Evolutionary conservation across 2,113 vertebrate genomes (phyloP).

Genomic region (Silurus meridionalis): DNA sequence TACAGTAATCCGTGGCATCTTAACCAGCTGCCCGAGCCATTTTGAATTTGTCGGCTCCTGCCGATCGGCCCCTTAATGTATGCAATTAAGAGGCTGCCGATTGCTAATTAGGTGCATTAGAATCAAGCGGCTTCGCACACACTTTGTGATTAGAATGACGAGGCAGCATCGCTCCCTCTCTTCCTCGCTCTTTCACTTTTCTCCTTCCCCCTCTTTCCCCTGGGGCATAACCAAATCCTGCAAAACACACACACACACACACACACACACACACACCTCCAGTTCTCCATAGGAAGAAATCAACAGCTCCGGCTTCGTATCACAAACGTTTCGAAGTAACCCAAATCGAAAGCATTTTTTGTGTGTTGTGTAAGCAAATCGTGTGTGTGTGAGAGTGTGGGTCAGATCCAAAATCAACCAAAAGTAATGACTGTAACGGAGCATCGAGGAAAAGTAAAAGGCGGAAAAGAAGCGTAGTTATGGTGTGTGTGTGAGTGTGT

Average conservation of each 20-base stretch:
- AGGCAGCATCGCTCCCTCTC: conserved; percentile 35
- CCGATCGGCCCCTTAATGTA: conserved; percentile 99
- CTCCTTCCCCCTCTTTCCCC: conserved; percentile 58
- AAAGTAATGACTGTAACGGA: neutral
- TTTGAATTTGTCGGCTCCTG: conserved; percentile 99
- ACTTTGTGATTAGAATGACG: conserved; percentile 62
- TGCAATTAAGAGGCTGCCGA: conserved; percentile 99
- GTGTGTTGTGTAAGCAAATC: neutral
- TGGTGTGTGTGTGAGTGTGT: conserved; percentile 41
- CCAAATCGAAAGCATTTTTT: conserved; percentile 11
- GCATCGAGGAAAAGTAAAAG: conserved; percentile 16
- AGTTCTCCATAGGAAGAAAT: neutral
- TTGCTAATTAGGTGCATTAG: conserved; percentile 99
- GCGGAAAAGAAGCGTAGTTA: conserved; percentile 67
- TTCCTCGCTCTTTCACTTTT: neutral
- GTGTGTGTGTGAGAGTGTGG: too few species aligned
- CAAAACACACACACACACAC: conserved; percentile 16
- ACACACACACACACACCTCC: conserved; percentile 22
- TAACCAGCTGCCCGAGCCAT: conserved; percentile 97
- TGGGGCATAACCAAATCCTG: conserved; percentile 57
- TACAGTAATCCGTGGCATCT: conserved; percentile 90
- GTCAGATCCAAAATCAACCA: too few species aligned
- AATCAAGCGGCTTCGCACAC: conserved; percentile 79
- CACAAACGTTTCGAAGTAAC: neutral
- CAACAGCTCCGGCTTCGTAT: neutral